Evolutionary conservation across 2,888 invertebrate genomes (phyloP), one percentile per base, ranked within the genome.

Genomic region (Nyleta sp.): DNA sequence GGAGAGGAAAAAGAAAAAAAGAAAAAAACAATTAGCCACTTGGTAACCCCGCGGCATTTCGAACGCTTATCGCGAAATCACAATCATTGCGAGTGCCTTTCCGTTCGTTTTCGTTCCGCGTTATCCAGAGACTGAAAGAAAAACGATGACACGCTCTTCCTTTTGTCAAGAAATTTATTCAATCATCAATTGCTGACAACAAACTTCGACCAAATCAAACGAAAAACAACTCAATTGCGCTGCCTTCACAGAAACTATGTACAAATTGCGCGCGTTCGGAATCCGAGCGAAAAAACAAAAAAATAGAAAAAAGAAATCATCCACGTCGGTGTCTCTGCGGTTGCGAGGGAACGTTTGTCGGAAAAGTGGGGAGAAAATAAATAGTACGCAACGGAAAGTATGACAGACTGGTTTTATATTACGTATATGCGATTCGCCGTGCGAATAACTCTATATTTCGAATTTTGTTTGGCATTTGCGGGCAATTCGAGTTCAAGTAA

Each of bases 381-480:
- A 89, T 90, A 89, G 83, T 87, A 87, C 84, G 82, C 82, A 86
- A 85, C 87, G 87, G 89, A 86, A 86, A 82, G 82, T 82, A 84
- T 84, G 82, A 82, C 80, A 82, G 82, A 81, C 79, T 84, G 82
- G 81, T 82, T 84, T 53, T 59, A 44, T 44, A 64, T 78, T 73
- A 78, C 68, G 62, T 74, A 74, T 70, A 57, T 71, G 70, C 78
- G 76, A 76, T 68, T 78, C 77, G 78, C 74, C 57, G 62, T 70
- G 78, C 74, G 78, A 78, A 73, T 59, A 79, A 72, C 62, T 76
- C 62, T 76, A 70, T 73, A 68, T 62, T 67, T 65, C 72, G 70
- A 75, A 78, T 81, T 77, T 83, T 79, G 82, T 81, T 83, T 84
- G 86, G 84, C 82, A 83, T 84, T 83, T 87, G 86, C 85, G 86